These are phyloP conservation scores for Actinostola sp. DNA, from an alignment of 92 coral and sea anemone genomes.

Conservation along the genomic window DNA sequence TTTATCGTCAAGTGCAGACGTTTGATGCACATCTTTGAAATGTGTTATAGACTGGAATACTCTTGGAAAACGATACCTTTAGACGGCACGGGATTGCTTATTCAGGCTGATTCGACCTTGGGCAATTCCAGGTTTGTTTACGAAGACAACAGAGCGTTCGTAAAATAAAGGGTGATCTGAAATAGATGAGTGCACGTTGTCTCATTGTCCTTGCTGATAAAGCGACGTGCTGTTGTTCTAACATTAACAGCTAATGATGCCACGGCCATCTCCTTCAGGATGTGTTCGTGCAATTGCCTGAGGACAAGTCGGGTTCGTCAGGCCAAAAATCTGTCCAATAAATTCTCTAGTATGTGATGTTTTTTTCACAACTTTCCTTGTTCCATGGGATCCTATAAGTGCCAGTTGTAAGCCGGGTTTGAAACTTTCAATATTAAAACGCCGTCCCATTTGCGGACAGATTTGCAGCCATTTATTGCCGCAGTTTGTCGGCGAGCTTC, in stretches of 20 bases:
- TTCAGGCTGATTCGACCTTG: constrained; percentile 43
- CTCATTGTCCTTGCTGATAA: constrained; percentile 7
- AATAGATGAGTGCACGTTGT: neutral
- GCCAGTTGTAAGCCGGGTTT: neutral
- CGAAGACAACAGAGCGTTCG: constrained; percentile 8
- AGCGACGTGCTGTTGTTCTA: constrained; percentile 3
- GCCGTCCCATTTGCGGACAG: neutral
- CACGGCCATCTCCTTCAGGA: neutral
- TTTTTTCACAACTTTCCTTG: neutral
- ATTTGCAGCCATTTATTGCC: no score
- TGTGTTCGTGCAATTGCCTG: constrained; percentile 18
- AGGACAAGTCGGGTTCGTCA: constrained; percentile 21
- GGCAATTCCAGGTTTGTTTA: constrained; percentile 17
- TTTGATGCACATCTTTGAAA: constrained; percentile 35
- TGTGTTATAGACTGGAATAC: constrained; percentile 20
- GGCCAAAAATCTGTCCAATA: constrained; percentile 1
- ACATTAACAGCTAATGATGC: constrained; percentile 11
- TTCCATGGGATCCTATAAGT: neutral
- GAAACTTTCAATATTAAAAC: no score
- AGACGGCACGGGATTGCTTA: constrained; percentile 14
- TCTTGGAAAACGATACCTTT: constrained; percentile 33
- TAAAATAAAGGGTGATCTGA: neutral
- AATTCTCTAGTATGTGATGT: neutral
- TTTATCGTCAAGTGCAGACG: neutral
- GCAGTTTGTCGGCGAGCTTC: no score